Evolutionary conservation across 2,888 invertebrate genomes (phyloP), one percentile per base, ranked within the genome.

Genomic region (Capitulum mitella): DNA sequence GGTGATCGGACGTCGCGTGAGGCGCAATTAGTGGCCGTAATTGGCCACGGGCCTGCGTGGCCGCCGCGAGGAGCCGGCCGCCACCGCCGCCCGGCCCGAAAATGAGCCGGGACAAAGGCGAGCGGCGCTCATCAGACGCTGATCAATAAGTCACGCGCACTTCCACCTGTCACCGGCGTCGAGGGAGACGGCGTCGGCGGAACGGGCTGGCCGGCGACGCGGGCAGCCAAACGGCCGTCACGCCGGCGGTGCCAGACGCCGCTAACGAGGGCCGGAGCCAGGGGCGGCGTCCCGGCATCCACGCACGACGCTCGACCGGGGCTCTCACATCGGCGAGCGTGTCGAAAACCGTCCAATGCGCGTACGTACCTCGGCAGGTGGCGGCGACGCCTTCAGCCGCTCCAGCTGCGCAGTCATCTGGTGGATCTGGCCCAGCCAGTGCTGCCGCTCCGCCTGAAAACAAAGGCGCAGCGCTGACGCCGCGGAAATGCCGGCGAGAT

Each of bases 361-460:
- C n/a, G n/a, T n/a, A n/a, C 61, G 29, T 32, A 61, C 61, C 61
- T 61, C 16, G 2, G 32, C 14, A 12, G 61, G 29, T 1, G 70
- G 12, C 0, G 70, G 22, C 37, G 70, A 37, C 8, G 70, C 22
- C 22, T 37, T 10, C 14, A 70, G 34, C 10, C 37, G 16, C 70
- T 70, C 70, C 70, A 70, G 70, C 70, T 70, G 70, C 0, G 19
- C 70, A 3, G 37, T 70, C 37, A 70, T 22, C 70, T 70, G 70
- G 22, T 70, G 70, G 16, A 37, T 19, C 70, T 70, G 70, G 8
- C 22, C 22, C 22, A 70, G 37, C 70, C 70, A 70, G 37, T 26
- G 22, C 26, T 70, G 70, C 22, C 70, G 16, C 70, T 70, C 70
- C 37, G 22, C 37, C 70, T 70, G 70, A 0, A 34, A 16, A 34